Base-by-base conservation (phyloP, 1,140 invertebrate species). In the Drosophila novamexicana region DNA sequence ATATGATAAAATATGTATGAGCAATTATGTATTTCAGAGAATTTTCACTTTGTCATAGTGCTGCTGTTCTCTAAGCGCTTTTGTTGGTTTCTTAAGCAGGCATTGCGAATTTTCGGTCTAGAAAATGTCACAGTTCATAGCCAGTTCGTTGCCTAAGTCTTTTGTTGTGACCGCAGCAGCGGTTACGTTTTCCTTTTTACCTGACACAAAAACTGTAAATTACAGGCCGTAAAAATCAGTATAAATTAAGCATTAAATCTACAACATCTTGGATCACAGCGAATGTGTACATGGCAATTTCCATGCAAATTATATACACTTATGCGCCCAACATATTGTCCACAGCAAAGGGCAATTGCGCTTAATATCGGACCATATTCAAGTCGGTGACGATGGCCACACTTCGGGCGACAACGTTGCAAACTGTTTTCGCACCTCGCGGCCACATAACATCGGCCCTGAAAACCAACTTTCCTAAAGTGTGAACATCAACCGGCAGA, bases 401-500 rank as follows among this genome's bases (percentile, higher is more conserved):
- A 90, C 84, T 89, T 89, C 68, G 72, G 80, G 84, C 84, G 81
- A 84, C 81, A 90, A 89, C 77, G 75, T 53, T 77, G 75, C 65
- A 80, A 74, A 74, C 75, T 42, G 68, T 84, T 89, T 89, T 89
- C 77, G 84, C 85, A 89, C 84, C 85, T 89, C 59, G 58, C 69
- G 80, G 81, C 69, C 53, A 63, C 37, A 56, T 22, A 16, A 58
- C 49, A 34, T 7, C 42, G 52, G 63, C 71, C 65, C 58, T 69
- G 67, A 89, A 89, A 89, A 82, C 84, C 82, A 89, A 89, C 84
- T 89, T 89, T 90, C 84, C 47, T 89, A 89, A 89, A 89, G 84
- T 89, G 84, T 89, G 84, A 89, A 89, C 84, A 89, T 89, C 84
- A 84, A 37, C 54, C 40, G 22, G 53, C 14, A 32, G 34, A 47